phyloP scores from a whole-genome alignment of 2,113 vertebrate species.

The Barbus barbus region DNA sequence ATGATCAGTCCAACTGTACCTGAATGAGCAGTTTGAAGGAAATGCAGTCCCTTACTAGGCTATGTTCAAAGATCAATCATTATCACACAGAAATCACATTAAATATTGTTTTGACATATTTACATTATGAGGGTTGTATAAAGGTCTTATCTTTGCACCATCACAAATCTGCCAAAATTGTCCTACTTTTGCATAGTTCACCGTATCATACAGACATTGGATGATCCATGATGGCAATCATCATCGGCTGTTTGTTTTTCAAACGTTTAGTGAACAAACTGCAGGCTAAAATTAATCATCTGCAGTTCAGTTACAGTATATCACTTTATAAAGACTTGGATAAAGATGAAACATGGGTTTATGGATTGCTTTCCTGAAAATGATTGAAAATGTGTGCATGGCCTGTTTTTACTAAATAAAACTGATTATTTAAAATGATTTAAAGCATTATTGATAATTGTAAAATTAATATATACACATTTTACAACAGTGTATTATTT shows the following conservation, averaged over 20 bases:
- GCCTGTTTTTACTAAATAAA: neutral
- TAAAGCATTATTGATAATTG: neutral
- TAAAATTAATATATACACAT: neutral
- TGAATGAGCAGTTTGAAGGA: neutral
- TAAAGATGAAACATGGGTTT: no score
- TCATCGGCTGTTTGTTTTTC: no score
- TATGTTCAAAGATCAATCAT: neutral
- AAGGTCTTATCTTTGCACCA: neutral
- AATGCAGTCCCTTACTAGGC: neutral
- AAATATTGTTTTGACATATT: neutral
- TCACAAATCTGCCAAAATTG: neutral
- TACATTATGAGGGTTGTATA: neutral
- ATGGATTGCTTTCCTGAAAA: neutral
- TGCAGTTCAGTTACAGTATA: no score
- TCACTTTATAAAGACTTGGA: no score
- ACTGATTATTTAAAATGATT: neutral
- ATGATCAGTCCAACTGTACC: neutral
- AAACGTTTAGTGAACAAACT: no score
- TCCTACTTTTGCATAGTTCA: neutral
- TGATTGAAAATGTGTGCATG: neutral
- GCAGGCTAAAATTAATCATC: no score
- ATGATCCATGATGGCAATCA: no score
- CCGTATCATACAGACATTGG: no score
- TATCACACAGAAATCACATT: neutral
- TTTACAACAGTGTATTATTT: neutral